Conservation (phyloP, 2,888 invertebrate species). For the Beris morrisii region DNA sequence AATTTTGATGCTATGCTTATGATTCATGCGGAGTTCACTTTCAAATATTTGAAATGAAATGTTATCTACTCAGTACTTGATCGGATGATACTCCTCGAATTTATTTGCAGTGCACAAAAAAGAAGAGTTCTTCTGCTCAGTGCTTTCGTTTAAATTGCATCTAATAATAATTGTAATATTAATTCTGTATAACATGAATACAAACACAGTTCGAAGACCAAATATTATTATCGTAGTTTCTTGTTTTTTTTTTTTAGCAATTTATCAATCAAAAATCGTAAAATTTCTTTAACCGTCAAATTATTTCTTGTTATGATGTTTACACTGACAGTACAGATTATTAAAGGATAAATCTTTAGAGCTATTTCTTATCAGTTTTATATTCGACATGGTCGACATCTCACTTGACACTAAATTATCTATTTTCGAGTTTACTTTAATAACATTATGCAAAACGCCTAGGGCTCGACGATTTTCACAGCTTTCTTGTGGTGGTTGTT, state of each 20-base stretch:
- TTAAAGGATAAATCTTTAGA: slow-evolving; percentile 35
- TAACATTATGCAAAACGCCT: slow-evolving; percentile 25
- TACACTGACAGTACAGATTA: slow-evolving; percentile 40
- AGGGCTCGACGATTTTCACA: slow-evolving; percentile 33
- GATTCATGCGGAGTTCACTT: too few species aligned
- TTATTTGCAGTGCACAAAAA: too few species aligned
- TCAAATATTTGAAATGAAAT: too few species aligned
- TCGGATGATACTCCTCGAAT: too few species aligned
- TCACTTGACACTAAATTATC: slow-evolving; percentile 21
- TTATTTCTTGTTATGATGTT: slow-evolving; percentile 35
- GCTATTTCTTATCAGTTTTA: slow-evolving; percentile 17
- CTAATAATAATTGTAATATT: too few species aligned
- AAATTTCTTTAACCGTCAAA: slow-evolving; percentile 26
- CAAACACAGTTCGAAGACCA: too few species aligned
- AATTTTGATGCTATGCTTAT: too few species aligned
- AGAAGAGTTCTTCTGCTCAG: too few species aligned
- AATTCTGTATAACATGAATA: too few species aligned
- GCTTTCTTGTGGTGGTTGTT: slow-evolving; percentile 31
- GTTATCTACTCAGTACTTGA: too few species aligned
- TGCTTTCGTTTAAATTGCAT: too few species aligned
- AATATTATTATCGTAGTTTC: slow-evolving; percentile 43
- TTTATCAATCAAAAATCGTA: slow-evolving; percentile 33
- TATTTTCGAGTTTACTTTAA: slow-evolving; percentile 28
- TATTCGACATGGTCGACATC: slow-evolving; percentile 24
- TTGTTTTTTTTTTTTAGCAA: slow-evolving; percentile 17